Evolutionary conservation across 2,113 vertebrate species (phyloP), one percentile per base, ranked within the genome.

Genomic region (Rousettus leschenaultii): DNA sequence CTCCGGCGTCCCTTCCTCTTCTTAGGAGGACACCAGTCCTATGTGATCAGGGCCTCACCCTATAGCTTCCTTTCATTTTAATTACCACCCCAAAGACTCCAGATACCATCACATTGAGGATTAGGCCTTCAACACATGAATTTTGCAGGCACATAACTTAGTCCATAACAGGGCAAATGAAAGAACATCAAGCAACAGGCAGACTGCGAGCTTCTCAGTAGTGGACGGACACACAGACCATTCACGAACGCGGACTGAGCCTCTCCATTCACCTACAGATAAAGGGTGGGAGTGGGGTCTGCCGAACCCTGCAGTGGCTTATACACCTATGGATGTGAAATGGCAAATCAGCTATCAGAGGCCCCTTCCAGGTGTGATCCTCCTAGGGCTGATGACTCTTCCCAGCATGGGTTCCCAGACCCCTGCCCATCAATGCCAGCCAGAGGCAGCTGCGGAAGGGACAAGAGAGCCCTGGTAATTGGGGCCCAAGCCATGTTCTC

Each of bases 211-310:
- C 30, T 28, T 30, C 71, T 38, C 73, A 15, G 73, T 2, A 33
- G 26, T 4, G 0, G 5, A 12, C 30, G 8, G 53, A 53, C 53
- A 45, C 6, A 1, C n/a, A 59, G 22, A 6, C 2, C 16, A 28
- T 75, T 51, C 4, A 4, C 61, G 68, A 59, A 28, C 22, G 0
- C 21, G 33, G 33, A 18, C 55, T 83, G 33, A 11, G 7, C 24
- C n/a, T n/a, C 53, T 28, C 77, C 35, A 3, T 30, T 30, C 19
- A 1, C 35, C n/a, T 77, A 51, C 3, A 45, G 57, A 24, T 8
- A 68, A 55, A 75, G n/a, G 33, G 61, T 19, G 18, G 77, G 77
- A 79, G 45, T 13, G 14, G n/a, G 18, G 13, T 24, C 6, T 45
- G n/a, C 68, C 7, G 30, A 48, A 53, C 28, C 7, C 78, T 14